A percentile compares a stretch with the other conserved stretches of the same genome.
Evolutionary conservation across 2,113 vertebrate species (phyloP).

Genomic region (Apodemus speciosus): DNA sequence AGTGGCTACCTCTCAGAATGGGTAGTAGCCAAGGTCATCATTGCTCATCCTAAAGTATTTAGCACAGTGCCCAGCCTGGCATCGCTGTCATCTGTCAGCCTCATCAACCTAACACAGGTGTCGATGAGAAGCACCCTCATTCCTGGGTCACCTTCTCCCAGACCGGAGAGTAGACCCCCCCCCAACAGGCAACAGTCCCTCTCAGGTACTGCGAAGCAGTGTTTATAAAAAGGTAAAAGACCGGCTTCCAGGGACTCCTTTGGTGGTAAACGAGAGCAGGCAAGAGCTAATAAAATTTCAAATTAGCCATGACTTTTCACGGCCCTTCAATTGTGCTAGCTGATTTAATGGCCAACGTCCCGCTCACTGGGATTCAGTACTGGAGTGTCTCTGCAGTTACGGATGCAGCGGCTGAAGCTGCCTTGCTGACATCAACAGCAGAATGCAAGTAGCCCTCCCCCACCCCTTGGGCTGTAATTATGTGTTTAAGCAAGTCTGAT

Average conservation of each 20-base stretch:
- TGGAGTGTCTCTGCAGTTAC: conserved; percentile 92
- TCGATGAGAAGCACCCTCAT: neutral
- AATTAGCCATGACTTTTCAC: conserved; percentile 86
- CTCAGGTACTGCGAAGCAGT: conserved; percentile 57
- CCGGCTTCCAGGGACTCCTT: conserved; percentile 74
- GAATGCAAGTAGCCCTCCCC: conserved; percentile 89
- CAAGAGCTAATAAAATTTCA: conserved; percentile 86
- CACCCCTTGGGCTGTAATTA: conserved; percentile 81
- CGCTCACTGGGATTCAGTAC: conserved; percentile 89
- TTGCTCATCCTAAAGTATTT: neutral
- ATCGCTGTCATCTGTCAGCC: neutral
- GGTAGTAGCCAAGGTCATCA: neutral
- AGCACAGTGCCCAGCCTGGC: neutral
- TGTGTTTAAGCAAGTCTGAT: conserved; percentile 85
- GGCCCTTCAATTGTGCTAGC: conserved; percentile 81
- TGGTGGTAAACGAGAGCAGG: conserved; percentile 81
- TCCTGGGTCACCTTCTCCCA: neutral
- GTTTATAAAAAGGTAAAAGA: conserved; percentile 65
- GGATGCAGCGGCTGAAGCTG: conserved; percentile 88
- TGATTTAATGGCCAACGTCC: conserved; percentile 87
- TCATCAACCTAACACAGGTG: neutral
- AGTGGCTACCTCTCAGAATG: neutral
- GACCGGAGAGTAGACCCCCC: neutral
- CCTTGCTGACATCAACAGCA: conserved; percentile 87
- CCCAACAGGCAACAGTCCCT: neutral